phyloP scores from a whole-genome alignment of 2,797 vertebrate species.

The Leptodactylus fallax region DNA sequence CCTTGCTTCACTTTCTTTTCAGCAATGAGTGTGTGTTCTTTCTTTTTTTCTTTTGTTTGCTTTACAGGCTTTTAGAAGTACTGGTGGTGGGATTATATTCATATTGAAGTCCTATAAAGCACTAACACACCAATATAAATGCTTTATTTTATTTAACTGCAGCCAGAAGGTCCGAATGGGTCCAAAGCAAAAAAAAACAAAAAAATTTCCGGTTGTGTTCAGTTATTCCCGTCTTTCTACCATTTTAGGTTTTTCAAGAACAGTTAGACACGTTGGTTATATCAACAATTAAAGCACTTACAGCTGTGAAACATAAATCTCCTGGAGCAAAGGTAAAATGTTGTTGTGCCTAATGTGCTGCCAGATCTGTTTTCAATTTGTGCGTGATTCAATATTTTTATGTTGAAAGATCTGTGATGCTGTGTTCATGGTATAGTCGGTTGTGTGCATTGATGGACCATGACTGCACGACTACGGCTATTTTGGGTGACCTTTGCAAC shows the following conservation, averaged over 20 bases:
- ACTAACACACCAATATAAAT: background rate
- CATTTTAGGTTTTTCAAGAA: conserved; percentile 89
- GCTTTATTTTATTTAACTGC: conserved; percentile 11
- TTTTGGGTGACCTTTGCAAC: too few relatives aligned
- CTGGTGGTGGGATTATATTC: conserved; percentile 52
- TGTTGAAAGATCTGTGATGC: background rate
- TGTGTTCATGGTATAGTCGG: background rate
- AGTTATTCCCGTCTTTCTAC: background rate
- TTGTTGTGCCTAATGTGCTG: background rate
- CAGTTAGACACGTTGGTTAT: conserved; percentile 90
- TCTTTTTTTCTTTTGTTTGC: conserved; percentile 17
- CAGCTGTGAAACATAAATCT: conserved; percentile 96
- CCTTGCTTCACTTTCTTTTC: background rate
- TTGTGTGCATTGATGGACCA: background rate
- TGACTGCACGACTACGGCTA: background rate
- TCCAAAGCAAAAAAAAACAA: background rate
- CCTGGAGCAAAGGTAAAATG: conserved; percentile 92
- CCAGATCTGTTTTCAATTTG: background rate
- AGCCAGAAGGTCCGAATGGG: background rate
- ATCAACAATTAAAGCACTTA: conserved; percentile 93
- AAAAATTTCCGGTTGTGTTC: background rate
- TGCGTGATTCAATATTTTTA: background rate
- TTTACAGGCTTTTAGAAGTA: conserved; percentile 23
- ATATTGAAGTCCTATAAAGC: background rate
- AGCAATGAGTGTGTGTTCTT: conserved; percentile 26